phyloP scores from a whole-genome alignment of 2,797 vertebrate species.

The Rhynchonycteris naso region DNA sequence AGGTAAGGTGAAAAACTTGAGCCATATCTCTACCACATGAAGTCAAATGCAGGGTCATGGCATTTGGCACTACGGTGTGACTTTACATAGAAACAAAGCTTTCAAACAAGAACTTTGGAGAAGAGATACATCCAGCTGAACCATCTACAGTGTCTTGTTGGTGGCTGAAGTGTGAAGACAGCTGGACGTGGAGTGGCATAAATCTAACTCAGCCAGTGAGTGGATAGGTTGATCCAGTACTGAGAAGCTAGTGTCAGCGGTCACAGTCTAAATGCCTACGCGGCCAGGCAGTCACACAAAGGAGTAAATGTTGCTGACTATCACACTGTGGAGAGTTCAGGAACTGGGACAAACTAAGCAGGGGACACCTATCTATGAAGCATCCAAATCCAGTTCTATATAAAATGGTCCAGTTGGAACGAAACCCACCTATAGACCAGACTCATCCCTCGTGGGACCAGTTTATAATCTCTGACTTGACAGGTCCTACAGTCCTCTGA shows the following conservation, averaged over 20 bases:
- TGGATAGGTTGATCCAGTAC: not conserved
- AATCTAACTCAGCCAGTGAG: not conserved
- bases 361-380: not conserved
- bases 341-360: not conserved
- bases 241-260: not conserved
- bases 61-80: not conserved
- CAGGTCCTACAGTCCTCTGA: too few species aligned
- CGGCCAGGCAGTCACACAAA: not conserved
- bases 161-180: not conserved
- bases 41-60: not conserved
- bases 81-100: not conserved
- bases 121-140: not conserved
- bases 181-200: not conserved
- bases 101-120: not conserved
- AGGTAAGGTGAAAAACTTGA: not conserved
- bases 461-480: not conserved
- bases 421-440: not conserved
- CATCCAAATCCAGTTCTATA: not conserved
- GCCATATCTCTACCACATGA: not conserved
- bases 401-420: not conserved
- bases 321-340: not conserved
- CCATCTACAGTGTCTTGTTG: not conserved
- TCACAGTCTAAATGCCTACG: not conserved
- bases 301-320: rapidly evolving
- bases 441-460: not conserved